Base-by-base conservation (phyloP, 2,888 invertebrate species). In the Andrena camellia region DNA sequence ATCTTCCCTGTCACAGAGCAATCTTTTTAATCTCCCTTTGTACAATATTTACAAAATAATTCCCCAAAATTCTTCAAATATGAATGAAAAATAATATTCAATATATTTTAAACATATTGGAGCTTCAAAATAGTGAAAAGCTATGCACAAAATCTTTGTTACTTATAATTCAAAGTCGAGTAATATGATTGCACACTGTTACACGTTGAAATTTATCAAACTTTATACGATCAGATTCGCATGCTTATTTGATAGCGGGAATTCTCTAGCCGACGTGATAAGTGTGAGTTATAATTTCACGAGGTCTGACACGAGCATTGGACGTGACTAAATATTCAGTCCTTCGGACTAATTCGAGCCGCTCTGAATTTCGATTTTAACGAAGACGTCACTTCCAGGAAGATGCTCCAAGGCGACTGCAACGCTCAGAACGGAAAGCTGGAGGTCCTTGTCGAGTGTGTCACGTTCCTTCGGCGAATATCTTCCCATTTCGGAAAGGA, bases 281-380 rank as follows among this genome's bases (percentile, higher is more conserved):
- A 74, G n/a, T 17, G 7, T 60, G 62, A 76, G 35, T 70, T 54
- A 57, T 42, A 63, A 54, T 60, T 33, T 26, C 10, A 13, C 6
- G 10, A 48, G 13, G 42, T 48, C 33, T 26, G 62, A 50, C 8
- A 42, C 23, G 31, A 17, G 20, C 8, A 0, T 26, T 20, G 50
- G 64, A 29, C n/a, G 13, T 2, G 35, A 6, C 10, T 77, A 74
- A 62, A 62, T 67, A 68, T 64, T 79, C 72, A 33, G 72, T 17
- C 33, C 54, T 71, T 63, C 57, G 17, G 29, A 23, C 26, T 5
- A 62, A 26, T 31, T 35, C 10, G 7, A 81, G 52, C 20, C 0
- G 62, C 5, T 17, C 48, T 31, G 81, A 81, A 70, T 74, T 57
- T 50, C 62, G 69, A 81, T 82, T 69, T 69, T 70, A 29, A 48